Percentiles rank a stretch among this genome's conserved stretches.
Conservation (phyloP, 2,113 vertebrate genomes). For the Thunnus maccoyii region DNA sequence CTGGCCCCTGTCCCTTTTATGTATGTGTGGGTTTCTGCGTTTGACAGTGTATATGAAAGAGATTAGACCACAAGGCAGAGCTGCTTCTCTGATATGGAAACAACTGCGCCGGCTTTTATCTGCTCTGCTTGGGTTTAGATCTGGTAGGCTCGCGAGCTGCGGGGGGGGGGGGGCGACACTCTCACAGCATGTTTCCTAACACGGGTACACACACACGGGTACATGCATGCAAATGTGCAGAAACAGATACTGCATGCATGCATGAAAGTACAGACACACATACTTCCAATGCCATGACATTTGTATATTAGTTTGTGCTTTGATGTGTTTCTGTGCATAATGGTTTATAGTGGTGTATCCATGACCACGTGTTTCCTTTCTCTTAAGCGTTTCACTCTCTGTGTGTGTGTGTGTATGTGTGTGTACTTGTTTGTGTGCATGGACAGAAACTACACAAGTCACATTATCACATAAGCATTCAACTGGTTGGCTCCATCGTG, state of each 20-base stretch:
- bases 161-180: slow-evolving; percentile 17
- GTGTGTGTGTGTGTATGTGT: not conserved
- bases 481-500: slow-evolving; percentile 14
- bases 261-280: not conserved
- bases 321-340: not conserved
- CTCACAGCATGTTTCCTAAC: slow-evolving; percentile 6
- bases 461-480: slow-evolving; percentile 33
- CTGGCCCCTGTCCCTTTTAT: slow-evolving; percentile 36
- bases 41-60: slow-evolving; percentile 58
- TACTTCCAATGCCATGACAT: not conserved
- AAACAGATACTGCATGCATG: slow-evolving; percentile 7
- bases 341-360: not conserved
- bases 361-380: slow-evolving; percentile 2
- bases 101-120: slow-evolving; percentile 72
- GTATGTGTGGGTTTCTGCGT: slow-evolving; percentile 39
- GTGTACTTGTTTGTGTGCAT: not conserved
- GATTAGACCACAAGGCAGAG: slow-evolving; percentile 68
- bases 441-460: slow-evolving; percentile 10
- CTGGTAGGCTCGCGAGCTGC: slow-evolving; percentile 33
- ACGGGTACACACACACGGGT: not conserved
- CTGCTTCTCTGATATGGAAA: slow-evolving; percentile 74
- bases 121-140: slow-evolving; percentile 67
- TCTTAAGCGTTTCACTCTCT: not conserved
- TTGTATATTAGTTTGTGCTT: slow-evolving; percentile 4
- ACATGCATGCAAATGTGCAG: slow-evolving; percentile 43